Evolutionary conservation across 2,797 vertebrate genomes (phyloP), one percentile per base, ranked within the genome.

Genomic region (Sebastes minor): DNA sequence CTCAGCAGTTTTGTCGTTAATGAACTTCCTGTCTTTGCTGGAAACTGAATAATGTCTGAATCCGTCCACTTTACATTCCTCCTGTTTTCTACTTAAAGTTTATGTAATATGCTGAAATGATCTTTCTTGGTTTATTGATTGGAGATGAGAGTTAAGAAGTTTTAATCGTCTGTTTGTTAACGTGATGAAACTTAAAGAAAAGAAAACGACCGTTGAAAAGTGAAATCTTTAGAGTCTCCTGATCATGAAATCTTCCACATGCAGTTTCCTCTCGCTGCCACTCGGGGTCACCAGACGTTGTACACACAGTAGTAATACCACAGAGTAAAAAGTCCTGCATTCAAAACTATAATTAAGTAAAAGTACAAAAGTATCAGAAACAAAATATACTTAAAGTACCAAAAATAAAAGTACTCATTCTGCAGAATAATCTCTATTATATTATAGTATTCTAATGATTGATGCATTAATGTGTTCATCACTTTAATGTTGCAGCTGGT

Each of bases 181-280:
- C 49, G 8, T n/a, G 49, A 52, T 52, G 18, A 52, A 52, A 52
- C 42, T 46, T 46, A 46, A 46, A 46, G 42, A 46, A 46, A 46
- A 46, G 14, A 18, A 46, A 46, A 46, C 6, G 6, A 8, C 42
- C 6, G 14, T 42, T 42, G 46, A 49, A 49, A 49, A 18, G 8
- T 52, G 49, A 46, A 46, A 46, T 46, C 42, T 46, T 46, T 18
- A 46, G 14, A 9, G 13, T 52, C 20, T 52, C 42, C 73, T 56
- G 52, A 63, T 30, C 25, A 23, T 38, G 57, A 64, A 18, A 59
- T 64, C n/a, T 10, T 69, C 46, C 33, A 30, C 69, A 1, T 77
- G 71, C 33, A 71, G 71, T 16, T 82, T 9, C 63, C 30, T 65
- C 16, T 3, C 20, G 57, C 64, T 57, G 79, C 81, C 86, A 76